Base-by-base conservation (phyloP, 2,113 vertebrate species). In the Triplophysa tibetana region DNA sequence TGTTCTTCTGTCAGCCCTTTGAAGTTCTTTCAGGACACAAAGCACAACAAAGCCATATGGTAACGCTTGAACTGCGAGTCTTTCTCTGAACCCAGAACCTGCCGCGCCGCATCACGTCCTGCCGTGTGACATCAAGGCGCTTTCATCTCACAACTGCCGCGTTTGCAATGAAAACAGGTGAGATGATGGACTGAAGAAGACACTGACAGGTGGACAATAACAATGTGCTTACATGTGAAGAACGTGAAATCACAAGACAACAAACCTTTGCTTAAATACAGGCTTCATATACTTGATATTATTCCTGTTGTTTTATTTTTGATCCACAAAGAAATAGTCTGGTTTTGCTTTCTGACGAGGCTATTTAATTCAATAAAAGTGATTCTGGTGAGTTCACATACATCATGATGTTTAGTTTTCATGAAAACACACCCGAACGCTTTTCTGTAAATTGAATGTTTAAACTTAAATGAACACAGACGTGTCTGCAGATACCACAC, bases 81-180 rank as follows among this genome's bases (percentile, higher is more conserved):
- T 70, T 66, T 52, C 45, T 50, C 50, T 24, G 16, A 41, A 29
- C 72, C 62, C 90, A 82, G 78, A 92, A 91, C 88, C 90, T 93
- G 91, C 87, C 78, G 66, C 85, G n/a, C 21, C 33, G 11, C 65
- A 54, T 82, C 81, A 66, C n/a, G 13, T 38, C 67, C 58, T 81
- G 80, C 65, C 74, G 82, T 88, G 81, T 58, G 60, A 64, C 24
- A 56, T 79, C 82, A 78, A 38, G 24, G 23, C 56, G 74, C 89
- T 90, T 91, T 92, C 86, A 88, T 91, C 90, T 89, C 68, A 77
- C 50, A 61, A 61, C 24, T 29, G 38, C 48, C 38, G 41, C 69
- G 69, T 69, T 60, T 80, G 72, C 70, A 74, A 82, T 72, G 77
- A 83, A 62, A 79, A 87, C 92, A 90, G 89, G 88, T 92, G 91